Evolutionary conservation across 2,888 invertebrate species (phyloP).

Genomic region (Brenthis ino): DNA sequence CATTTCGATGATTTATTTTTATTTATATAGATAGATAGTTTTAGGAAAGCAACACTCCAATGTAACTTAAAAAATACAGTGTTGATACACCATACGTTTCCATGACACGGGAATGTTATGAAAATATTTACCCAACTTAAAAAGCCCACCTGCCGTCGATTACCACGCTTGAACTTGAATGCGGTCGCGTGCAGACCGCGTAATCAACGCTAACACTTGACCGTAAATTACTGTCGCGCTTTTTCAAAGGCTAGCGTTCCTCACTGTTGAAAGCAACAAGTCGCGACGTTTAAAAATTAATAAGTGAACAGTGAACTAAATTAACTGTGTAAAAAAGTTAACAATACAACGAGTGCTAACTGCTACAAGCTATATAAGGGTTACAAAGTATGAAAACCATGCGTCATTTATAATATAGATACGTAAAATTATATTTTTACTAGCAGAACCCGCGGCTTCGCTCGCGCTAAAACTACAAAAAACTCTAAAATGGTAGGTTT

Average conservation of each 20-base stretch:
- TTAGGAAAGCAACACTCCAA: too few species aligned
- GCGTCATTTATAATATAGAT: too few species aligned
- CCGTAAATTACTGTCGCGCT: conserved; percentile 30
- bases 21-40: too few species aligned
- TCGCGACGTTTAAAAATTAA: conserved; percentile 22
- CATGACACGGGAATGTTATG: not conserved
- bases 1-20: too few species aligned
- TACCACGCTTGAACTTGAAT: conserved; percentile 35
- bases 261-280: conserved; percentile 31
- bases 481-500: too few species aligned
- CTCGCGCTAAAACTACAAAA: too few species aligned
- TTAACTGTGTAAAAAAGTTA: not conserved
- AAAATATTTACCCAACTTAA: not conserved
- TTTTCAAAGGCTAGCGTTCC: conserved; percentile 19
- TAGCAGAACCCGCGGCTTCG: too few species aligned
- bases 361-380: too few species aligned
- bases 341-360: not conserved
- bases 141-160: conserved; percentile 23
- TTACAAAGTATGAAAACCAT: too few species aligned
- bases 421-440: too few species aligned
- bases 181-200: conserved; percentile 34
- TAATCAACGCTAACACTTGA: conserved; percentile 32
- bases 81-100: not conserved
- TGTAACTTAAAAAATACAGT: not conserved
- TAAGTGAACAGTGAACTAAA: conserved; percentile 6